Evolutionary conservation across 2,888 invertebrate species (phyloP), one percentile per base, ranked within the genome.

Genomic region (Diabrotica balteata): DNA sequence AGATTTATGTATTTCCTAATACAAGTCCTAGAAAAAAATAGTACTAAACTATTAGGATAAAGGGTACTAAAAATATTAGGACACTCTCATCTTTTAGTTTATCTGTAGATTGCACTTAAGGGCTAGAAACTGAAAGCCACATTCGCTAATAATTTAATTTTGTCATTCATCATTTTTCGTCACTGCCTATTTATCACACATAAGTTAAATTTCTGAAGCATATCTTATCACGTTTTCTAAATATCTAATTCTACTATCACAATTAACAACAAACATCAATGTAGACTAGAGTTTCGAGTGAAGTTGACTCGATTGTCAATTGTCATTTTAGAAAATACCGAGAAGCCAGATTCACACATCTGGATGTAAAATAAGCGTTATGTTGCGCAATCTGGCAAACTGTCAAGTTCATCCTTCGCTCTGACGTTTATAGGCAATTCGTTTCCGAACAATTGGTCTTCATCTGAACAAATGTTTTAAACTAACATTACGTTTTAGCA

Each of bases 181-280:
- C 32, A 32, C 32, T 2, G 32, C 32, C 32, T 32, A 32, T 32
- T 32, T 32, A 32, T 32, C 32, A 32, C 32, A 32, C 32, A 32
- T 32, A 32, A 32, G 32, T 32, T 32, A 32, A 4, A 32, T 32
- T 32, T 65, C 52, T 70, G 58, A 72, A 72, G 72, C 70, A 59
- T 54, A 54, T 70, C 60, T 67, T 71, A 69, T 71, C 67, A 71
- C 69, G 59, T 69, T 66, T 59, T 72, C 59, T 59, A 70, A 68
- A 67, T 73, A 67, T 72, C 77, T 78, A 79, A 76, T 70, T 70
- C 79, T 79, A 79, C 79, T 79, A 79, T 79, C 79, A 79, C 79
- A 79, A 79, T 78, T 73, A 79, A 79, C 79, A 77, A 79, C 77
- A 77, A 79, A 78, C 78, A 79, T 78, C 78, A 73, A 79, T 62